Conservation (phyloP, 2,797 vertebrate species). For the Borostomias antarcticus region DNA sequence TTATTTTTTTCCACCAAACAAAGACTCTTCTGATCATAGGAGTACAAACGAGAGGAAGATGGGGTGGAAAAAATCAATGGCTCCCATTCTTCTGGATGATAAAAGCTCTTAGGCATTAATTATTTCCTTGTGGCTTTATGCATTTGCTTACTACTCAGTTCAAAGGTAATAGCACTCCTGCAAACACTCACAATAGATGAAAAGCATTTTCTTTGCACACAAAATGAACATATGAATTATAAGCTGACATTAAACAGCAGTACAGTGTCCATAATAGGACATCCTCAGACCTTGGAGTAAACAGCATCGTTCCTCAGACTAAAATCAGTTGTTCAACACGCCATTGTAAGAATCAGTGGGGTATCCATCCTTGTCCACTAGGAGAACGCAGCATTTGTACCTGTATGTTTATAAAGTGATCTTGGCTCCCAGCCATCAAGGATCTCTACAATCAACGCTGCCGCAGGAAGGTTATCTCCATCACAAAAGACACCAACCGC, state of each 20-base stretch:
- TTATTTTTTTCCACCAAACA: constrained; percentile 53
- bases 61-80: constrained; percentile 58
- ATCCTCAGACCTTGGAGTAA: neutral
- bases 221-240: constrained; percentile 29
- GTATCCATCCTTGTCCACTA: too few relatives aligned
- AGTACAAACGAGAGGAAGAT: constrained; percentile 56
- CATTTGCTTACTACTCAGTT: constrained; percentile 70
- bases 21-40: constrained; percentile 73
- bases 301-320: too few relatives aligned
- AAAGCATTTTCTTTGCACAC: constrained; percentile 44
- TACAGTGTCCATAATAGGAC: constrained; percentile 1
- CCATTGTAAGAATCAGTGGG: too few relatives aligned
- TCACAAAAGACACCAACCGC: too few relatives aligned
- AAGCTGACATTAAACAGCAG: neutral
- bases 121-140: constrained; percentile 70
- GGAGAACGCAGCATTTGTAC: too few relatives aligned
- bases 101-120: constrained; percentile 73
- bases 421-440: too few relatives aligned
- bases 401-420: too few relatives aligned
- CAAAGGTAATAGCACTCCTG: constrained; percentile 57
- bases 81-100: constrained; percentile 67
- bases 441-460: too few relatives aligned
- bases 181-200: constrained; percentile 50
- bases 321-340: too few relatives aligned
- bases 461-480: too few relatives aligned